Evolutionary conservation across 2,797 vertebrate genomes (phyloP).

Genomic region (Podarcis lilfordi): DNA sequence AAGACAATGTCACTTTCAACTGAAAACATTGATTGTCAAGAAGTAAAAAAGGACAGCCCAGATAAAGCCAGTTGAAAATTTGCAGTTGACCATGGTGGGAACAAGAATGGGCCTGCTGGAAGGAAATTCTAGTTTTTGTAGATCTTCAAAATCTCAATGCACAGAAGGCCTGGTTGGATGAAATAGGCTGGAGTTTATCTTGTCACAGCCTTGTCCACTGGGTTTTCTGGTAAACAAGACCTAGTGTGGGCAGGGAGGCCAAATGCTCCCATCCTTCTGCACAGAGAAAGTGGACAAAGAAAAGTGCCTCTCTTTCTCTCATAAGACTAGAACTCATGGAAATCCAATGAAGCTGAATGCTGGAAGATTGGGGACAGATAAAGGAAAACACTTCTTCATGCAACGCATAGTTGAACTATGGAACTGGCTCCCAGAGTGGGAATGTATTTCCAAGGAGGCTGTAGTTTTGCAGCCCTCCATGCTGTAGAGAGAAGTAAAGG

Average conservation of each 20-base stretch:
- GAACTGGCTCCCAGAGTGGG: no score
- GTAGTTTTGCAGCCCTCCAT: no score
- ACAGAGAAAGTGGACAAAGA: no score
- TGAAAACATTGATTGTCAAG: constrained; percentile 40
- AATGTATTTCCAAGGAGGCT: no score
- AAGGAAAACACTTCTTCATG: no score
- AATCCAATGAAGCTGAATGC: no score
- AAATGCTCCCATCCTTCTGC: no score
- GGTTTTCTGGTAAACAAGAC: not conserved
- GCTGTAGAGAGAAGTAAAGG: no score
- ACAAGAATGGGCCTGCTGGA: constrained; percentile 60
- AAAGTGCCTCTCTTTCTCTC: no score
- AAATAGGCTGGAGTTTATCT: not conserved
- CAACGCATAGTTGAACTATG: no score
- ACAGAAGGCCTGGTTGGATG: not conserved
- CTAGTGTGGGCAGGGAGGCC: not conserved
- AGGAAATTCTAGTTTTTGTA: not conserved
- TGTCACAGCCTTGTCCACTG: not conserved
- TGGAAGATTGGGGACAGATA: no score
- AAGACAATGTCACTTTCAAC: constrained; percentile 65
- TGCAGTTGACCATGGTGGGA: not conserved
- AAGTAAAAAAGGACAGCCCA: constrained; percentile 43
- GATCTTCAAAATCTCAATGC: constrained; percentile 55
- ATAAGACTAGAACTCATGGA: no score
- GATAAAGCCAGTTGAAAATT: constrained; percentile 43